A percentile compares a stretch with the other conserved stretches of the same genome.
phyloP scores from a whole-genome alignment of 2,888 invertebrate species.

The Smittia sp. region DNA sequence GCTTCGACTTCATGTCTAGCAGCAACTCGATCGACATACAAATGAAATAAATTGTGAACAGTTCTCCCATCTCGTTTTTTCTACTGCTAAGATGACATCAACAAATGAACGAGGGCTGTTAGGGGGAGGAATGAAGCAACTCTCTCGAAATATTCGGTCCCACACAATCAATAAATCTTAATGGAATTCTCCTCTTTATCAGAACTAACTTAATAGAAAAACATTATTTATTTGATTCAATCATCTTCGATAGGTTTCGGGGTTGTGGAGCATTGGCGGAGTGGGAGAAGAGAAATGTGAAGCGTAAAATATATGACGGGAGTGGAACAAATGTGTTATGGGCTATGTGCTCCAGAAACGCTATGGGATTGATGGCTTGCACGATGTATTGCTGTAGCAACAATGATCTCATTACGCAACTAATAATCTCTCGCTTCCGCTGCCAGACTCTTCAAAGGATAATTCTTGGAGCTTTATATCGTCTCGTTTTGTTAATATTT shows the following conservation, averaged over 20 bases:
- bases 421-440: not conserved
- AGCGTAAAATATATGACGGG: slow-evolving; percentile 9
- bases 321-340: not conserved
- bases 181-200: slow-evolving; percentile 7
- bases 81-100: not conserved
- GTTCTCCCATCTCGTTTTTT: not conserved
- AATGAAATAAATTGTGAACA: not conserved
- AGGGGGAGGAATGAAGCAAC: not conserved
- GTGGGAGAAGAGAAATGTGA: not conserved
- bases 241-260: not conserved
- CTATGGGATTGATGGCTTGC: not conserved
- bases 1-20: too few species aligned
- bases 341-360: not conserved
- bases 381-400: not conserved
- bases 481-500: not conserved
- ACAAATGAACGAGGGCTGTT: not conserved
- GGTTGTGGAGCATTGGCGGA: not conserved
- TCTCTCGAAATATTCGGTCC: not conserved
- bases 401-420: not conserved
- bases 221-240: slow-evolving; percentile 29
- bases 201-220: slow-evolving; percentile 33
- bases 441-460: not conserved
- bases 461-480: not conserved
- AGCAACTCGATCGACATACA: not conserved
- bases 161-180: slow-evolving; percentile 37